Percentiles rank a stretch among this genome's conserved stretches.
These are phyloP conservation scores for Eupsilia transversa DNA, from an alignment of 2,888 invertebrate genomes.

Conservation along the genomic window DNA sequence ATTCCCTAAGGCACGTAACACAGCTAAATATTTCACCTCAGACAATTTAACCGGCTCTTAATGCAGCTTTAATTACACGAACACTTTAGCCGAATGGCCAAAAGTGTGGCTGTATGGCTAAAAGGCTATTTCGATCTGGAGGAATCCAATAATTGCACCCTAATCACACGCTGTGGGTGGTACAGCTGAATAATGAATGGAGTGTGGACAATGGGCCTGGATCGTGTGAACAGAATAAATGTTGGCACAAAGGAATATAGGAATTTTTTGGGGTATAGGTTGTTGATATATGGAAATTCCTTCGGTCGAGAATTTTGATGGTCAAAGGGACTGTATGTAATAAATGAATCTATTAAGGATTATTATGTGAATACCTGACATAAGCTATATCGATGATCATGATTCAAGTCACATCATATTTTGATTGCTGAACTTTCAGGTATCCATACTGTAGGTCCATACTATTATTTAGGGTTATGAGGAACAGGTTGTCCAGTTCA, in stretches of 20 bases:
- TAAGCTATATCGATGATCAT: too few species aligned
- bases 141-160: constrained; percentile 49
- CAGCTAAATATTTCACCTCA: constrained; percentile 21
- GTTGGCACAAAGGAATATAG: constrained; percentile 5
- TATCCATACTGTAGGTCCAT: too few species aligned
- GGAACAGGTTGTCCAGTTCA: too few species aligned
- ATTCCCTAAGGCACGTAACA: not conserved
- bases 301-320: not conserved
- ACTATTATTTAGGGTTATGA: too few species aligned
- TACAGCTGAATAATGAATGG: constrained; percentile 57
- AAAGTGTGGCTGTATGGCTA: constrained; percentile 11
- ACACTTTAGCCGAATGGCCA: constrained; percentile 26
- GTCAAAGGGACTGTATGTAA: not conserved
- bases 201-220: constrained; percentile 24
- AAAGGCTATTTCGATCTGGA: constrained; percentile 40
- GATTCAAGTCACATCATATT: too few species aligned
- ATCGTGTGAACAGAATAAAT: constrained; percentile 40
- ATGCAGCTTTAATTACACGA: constrained; percentile 15
- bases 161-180: constrained; percentile 47
- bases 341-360: not conserved
- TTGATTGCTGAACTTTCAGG: too few species aligned
- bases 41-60: not conserved
- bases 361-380: not conserved
- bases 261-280: not conserved
- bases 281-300: constrained; percentile 8